These are phyloP conservation scores for Leuctra nigra DNA, from an alignment of 2,888 invertebrate genomes.

Conservation along the genomic window DNA sequence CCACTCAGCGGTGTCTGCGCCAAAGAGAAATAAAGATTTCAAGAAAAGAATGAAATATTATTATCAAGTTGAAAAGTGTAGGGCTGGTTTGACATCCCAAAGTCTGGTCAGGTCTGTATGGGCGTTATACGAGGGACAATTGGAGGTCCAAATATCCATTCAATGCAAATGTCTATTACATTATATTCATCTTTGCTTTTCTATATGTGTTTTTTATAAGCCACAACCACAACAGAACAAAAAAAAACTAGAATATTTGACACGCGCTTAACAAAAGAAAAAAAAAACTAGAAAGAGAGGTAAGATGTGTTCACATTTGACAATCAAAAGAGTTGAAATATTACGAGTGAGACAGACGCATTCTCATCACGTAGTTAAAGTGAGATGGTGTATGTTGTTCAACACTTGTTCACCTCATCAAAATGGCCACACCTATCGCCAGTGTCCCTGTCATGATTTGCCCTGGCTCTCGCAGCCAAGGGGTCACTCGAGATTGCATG, in stretches of 20 bases:
- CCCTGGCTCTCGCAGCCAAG: too few species aligned
- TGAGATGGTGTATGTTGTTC: not conserved
- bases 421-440: not conserved
- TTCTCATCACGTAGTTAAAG: not conserved
- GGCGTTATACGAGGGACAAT: not conserved
- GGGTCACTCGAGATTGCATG: too few species aligned
- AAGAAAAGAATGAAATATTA: too few species aligned
- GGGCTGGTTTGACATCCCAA: not conserved
- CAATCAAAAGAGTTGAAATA: not conserved
- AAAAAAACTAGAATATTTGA: not conserved
- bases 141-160: conserved; percentile 2
- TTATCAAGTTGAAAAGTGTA: too few species aligned
- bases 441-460: not conserved
- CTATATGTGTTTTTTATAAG: conserved; percentile 5
- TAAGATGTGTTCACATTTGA: not conserved
- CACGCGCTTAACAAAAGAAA: too few species aligned
- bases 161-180: conserved; percentile 17
- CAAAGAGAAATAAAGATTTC: too few species aligned
- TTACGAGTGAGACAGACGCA: not conserved
- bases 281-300: not conserved
- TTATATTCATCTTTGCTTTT: too few species aligned
- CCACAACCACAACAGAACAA: not conserved
- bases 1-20: too few species aligned
- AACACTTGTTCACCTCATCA: conserved; percentile 8
- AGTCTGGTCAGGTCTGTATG: not conserved